Percentiles rank a stretch among this genome's conserved stretches.
Evolutionary conservation across 2,113 vertebrate species (phyloP).

Genomic region (Odocoileus virginianus): DNA sequence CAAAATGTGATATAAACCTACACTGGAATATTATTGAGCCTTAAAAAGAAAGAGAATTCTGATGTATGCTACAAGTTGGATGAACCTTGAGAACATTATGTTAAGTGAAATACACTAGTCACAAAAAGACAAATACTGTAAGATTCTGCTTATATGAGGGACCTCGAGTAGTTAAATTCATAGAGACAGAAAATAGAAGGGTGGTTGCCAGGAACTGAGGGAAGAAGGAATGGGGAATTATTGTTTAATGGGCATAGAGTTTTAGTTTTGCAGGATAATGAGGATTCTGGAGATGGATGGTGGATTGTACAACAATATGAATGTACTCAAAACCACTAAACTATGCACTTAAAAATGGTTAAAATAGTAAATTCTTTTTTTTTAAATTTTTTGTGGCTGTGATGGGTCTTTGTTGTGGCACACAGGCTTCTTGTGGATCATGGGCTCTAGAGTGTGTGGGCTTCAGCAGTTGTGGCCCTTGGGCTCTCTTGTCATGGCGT

Average conservation of each 20-base stretch:
- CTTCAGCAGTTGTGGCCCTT: background rate
- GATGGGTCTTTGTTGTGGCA: background rate
- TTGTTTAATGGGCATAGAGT: background rate
- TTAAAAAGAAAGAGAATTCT: background rate
- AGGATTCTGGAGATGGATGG: background rate
- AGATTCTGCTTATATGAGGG: background rate
- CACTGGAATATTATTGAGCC: background rate
- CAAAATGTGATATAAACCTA: background rate
- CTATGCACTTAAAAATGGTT: background rate
- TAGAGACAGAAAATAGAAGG: background rate
- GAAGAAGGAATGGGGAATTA: background rate
- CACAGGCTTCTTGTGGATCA: background rate
- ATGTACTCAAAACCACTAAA: background rate
- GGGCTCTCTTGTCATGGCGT: background rate
- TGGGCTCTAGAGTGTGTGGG: background rate
- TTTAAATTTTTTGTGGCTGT: background rate
- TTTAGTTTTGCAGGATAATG: background rate
- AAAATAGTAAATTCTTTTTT: background rate
- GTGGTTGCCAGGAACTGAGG: background rate
- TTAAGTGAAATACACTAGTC: background rate
- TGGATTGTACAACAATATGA: background rate
- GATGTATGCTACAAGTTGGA: background rate
- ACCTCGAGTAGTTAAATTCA: background rate
- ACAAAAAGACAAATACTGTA: background rate
- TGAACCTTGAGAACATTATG: background rate